A percentile compares a stretch with the other conserved stretches of the same genome.
phyloP scores from a whole-genome alignment of 1,140 invertebrate species.

The Drosophila obscura region DNA sequence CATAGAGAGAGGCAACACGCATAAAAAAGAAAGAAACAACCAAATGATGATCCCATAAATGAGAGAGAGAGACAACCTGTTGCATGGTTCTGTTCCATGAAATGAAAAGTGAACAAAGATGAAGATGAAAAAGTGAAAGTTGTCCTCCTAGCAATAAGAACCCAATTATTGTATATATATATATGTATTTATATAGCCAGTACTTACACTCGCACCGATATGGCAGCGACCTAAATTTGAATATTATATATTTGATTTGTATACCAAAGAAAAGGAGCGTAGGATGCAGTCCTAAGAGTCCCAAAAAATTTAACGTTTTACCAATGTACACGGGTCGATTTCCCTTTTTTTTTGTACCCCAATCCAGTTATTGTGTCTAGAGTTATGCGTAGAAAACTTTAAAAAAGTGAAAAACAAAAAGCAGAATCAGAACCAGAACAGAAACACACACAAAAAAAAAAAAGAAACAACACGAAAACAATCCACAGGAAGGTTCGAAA shows the following conservation, averaged over 20 bases:
- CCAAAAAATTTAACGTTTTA: conserved; percentile 7
- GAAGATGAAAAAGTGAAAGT: background rate
- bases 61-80: background rate
- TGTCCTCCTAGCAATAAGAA: conserved; percentile 22
- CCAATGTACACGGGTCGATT: background rate
- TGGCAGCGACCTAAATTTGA: conserved; percentile 42
- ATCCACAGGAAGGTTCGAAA: background rate
- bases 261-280: background rate
- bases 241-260: conserved; percentile 53
- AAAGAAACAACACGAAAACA: background rate
- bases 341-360: conserved; percentile 16
- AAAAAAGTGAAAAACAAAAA: conserved; percentile 22
- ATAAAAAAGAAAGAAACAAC: conserved; percentile 5
- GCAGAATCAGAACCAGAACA: background rate
- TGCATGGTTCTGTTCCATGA: background rate
- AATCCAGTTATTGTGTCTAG: conserved; percentile 21
- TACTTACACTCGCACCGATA: conserved; percentile 7
- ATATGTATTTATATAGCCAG: too few species aligned
- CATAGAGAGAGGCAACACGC: background rate
- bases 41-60: too few species aligned
- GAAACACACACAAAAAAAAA: background rate
- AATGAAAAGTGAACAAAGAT: background rate
- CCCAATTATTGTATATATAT: conserved; percentile 36
- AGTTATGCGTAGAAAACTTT: conserved; percentile 33
- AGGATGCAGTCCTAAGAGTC: background rate